A percentile compares a stretch with the other conserved stretches of the same genome.
These are phyloP conservation scores for Dreissena polymorpha DNA, from an alignment of 1,140 invertebrate species.

Conservation along the genomic window DNA sequence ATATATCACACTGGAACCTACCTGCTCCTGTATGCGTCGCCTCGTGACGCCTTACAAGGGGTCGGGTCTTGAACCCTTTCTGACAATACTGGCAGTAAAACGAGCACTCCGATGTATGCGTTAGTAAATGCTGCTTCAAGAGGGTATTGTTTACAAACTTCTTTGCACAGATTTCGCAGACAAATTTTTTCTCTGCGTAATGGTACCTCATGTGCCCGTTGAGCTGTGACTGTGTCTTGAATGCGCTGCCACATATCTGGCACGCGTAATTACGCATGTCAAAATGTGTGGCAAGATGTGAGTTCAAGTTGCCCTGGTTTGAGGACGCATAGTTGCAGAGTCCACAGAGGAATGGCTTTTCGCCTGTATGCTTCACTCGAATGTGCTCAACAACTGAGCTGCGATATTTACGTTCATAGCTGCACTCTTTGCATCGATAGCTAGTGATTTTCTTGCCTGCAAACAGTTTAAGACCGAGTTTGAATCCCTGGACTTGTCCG, in stretches of 20 bases:
- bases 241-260: background rate
- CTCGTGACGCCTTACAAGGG: slow-evolving; percentile 6
- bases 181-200: background rate
- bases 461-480: background rate
- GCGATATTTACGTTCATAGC: background rate
- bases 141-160: background rate
- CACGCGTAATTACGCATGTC: background rate
- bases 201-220: background rate
- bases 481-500: too few relatives aligned
- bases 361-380: background rate
- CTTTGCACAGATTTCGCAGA: background rate
- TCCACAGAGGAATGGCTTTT: background rate
- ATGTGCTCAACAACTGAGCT: background rate
- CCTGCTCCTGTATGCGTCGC: background rate
- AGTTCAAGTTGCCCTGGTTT: background rate
- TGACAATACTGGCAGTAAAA: background rate
- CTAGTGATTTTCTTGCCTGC: background rate
- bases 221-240: background rate
- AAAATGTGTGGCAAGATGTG: background rate
- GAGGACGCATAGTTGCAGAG: background rate
- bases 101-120: background rate
- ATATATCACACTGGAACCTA: slow-evolving; percentile 25
- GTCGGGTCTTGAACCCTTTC: background rate
- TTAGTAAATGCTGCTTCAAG: background rate
- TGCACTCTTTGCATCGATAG: slow-evolving; percentile 2